A percentile compares a stretch with the other conserved stretches of the same genome.
Evolutionary conservation across 2,888 invertebrate genomes (phyloP).

Genomic region (Drosophila austrosaltans): DNA sequence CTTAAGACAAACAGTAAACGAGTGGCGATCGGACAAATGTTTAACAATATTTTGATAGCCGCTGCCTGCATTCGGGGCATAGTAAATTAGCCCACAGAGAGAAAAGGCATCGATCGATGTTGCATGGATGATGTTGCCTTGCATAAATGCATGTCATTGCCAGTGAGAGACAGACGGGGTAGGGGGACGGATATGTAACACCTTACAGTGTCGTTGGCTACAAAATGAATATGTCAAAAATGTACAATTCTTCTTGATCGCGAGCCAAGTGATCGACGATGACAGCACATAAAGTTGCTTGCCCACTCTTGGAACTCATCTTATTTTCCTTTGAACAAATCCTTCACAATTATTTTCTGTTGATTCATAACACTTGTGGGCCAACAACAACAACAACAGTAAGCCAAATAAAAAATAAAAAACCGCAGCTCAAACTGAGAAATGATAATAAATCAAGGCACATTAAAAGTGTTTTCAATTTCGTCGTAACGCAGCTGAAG

Average conservation of each 20-base stretch:
- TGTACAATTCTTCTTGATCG: conserved; percentile 72
- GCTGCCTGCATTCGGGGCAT: conserved; percentile 56
- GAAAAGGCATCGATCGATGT: conserved; percentile 35
- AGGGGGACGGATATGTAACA: conserved; percentile 64
- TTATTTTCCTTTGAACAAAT: conserved; percentile 62
- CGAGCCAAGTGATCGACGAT: conserved; percentile 46
- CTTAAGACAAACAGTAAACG: conserved; percentile 51
- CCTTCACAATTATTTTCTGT: conserved; percentile 51
- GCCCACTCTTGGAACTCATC: conserved; percentile 1
- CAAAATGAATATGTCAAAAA: conserved; percentile 78
- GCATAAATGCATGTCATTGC: conserved; percentile 79
- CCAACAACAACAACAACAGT: conserved; percentile 1
- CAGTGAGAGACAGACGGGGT: conserved; percentile 22
- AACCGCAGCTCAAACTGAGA: conserved; percentile 43
- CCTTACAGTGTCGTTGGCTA: conserved; percentile 60
- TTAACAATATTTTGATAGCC: conserved; percentile 77
- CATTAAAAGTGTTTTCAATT: conserved; percentile 75
- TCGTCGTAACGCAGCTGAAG: conserved; percentile 62
- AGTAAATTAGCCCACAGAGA: conserved; percentile 65
- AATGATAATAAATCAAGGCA: conserved; percentile 72
- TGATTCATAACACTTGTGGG: conserved; percentile 3
- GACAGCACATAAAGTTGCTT: conserved; percentile 45
- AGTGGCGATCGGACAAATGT: conserved; percentile 57
- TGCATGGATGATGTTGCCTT: conserved; percentile 21
- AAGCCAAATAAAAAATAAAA: conserved; percentile 18